Base-by-base conservation (phyloP, 1,140 invertebrate genomes). In the Lepidostoma basale region DNA sequence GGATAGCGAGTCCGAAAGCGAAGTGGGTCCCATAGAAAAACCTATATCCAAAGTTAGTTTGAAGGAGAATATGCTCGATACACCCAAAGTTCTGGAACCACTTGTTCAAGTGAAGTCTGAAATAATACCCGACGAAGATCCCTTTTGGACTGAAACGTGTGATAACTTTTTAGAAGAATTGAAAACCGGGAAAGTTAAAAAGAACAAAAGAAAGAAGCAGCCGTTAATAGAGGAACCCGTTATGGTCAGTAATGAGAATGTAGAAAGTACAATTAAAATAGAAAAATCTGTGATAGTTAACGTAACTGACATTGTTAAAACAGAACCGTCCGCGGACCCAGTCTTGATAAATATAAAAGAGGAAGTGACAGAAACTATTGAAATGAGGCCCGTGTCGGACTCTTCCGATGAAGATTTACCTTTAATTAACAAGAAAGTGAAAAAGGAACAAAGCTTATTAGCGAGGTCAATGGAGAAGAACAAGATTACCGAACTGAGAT, bases 91-190 rank as follows among this genome's bases (percentile, higher is more conserved):
- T 20, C 22, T 25, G 20, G 36, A 66, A 58, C 8, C 39, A 16
- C 22, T 45, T 5, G 26, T 54, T 16, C 62, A 40, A 47, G 52
- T 71, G 14, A 82, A 82, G 75, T 76, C 76, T 8, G 80, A 82
- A 77, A 77, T 73, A 75, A 75, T 71, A 12, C 39, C 77, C 42
- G 75, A 77, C 16, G 74, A 81, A 10, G 86, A 88, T 74, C 76
- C 85, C 73, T 85, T 86, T 75, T 88, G 87, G 87, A 81, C 83
- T 54, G 84, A 78, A 73, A 84, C 88, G 9, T 90, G 89, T 82
- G 88, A 90, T 81, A 88, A 82, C 75, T 90, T 91, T 77, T 84
- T 90, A 79, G 88, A 89, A 76, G 87, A 90, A 77, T 77, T 90
- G 25, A 86, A 88, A 70, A 81, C 75, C 42, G 85, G 85, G 1